A percentile compares a stretch with the other conserved stretches of the same genome.
Evolutionary conservation across 2,888 invertebrate genomes (phyloP).

Genomic region (Hymenopus coronatus): DNA sequence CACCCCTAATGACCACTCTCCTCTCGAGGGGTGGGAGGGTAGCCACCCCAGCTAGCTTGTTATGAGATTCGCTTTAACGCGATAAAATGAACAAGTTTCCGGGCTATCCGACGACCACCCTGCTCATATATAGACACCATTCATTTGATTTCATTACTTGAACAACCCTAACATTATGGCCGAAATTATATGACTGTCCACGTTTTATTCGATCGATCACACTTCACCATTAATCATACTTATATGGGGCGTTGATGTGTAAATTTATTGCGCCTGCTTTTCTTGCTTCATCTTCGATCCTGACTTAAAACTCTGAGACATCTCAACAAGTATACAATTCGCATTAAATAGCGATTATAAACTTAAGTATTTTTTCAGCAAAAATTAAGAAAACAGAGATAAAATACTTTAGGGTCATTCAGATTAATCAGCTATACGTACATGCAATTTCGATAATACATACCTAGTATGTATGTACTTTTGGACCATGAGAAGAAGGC

Average conservation of each 20-base stretch:
- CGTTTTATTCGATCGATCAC: neutral
- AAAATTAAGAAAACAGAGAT: no score
- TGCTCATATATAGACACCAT: neutral
- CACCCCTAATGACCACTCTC: constrained; percentile 24
- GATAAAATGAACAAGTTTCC: constrained; percentile 9
- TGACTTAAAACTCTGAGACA: no score
- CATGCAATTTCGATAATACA: no score
- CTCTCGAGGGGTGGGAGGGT: neutral
- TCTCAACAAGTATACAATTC: no score
- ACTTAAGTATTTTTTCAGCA: no score
- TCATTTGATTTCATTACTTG: neutral
- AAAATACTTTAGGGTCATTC: no score
- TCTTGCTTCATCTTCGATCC: no score
- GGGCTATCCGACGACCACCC: neutral
- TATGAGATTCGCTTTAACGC: neutral
- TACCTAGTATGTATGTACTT: no score
- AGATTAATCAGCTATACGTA: no score
- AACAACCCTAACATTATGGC: neutral
- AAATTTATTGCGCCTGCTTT: no score
- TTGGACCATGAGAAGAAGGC: no score
- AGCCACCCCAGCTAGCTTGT: neutral
- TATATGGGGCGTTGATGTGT: neutral
- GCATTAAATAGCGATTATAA: no score
- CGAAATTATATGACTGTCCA: neutral
- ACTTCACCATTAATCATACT: neutral